Conservation (phyloP, 2,888 invertebrate species). For the Koerneria pararmatus region DNA sequence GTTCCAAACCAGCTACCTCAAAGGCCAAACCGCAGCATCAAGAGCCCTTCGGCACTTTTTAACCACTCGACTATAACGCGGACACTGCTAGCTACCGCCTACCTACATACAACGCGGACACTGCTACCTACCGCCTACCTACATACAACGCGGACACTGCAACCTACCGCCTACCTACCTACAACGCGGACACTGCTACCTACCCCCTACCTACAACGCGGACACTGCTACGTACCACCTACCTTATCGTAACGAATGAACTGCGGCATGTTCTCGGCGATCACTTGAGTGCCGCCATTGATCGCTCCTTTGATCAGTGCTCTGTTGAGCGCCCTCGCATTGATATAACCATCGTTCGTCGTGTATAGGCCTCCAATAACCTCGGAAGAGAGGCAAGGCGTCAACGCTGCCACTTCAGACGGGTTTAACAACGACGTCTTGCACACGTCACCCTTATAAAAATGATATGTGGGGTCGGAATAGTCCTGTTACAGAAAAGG, state of each 20-base stretch:
- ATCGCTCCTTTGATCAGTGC: conserved; percentile 61
- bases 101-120: too few species aligned
- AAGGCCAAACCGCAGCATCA: too few species aligned
- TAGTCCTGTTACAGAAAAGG: too few species aligned
- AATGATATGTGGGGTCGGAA: neutral
- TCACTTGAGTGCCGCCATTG: conserved; percentile 59
- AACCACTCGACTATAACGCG: too few species aligned
- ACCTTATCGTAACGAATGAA: conserved; percentile 42
- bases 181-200: too few species aligned
- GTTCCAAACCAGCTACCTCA: too few species aligned
- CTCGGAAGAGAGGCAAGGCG: conserved; percentile 60
- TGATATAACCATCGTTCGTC: conserved; percentile 62
- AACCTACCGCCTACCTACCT: too few species aligned
- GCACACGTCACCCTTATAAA: conserved; percentile 43
- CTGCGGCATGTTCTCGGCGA: conserved; percentile 43
- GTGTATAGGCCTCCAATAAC: conserved; percentile 62
- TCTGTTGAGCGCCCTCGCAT: conserved; percentile 62
- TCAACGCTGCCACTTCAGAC: conserved; percentile 59
- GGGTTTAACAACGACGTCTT: conserved; percentile 44
- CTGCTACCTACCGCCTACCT: too few species aligned
- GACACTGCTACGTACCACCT: conserved; percentile 60
- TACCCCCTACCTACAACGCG: too few species aligned
- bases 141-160: too few species aligned
- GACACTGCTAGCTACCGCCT: too few species aligned
- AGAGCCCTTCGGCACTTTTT: too few species aligned